Conservation (phyloP, 37 sponge, comb jelly and placozoan species). For the Eunapius fragilis region DNA sequence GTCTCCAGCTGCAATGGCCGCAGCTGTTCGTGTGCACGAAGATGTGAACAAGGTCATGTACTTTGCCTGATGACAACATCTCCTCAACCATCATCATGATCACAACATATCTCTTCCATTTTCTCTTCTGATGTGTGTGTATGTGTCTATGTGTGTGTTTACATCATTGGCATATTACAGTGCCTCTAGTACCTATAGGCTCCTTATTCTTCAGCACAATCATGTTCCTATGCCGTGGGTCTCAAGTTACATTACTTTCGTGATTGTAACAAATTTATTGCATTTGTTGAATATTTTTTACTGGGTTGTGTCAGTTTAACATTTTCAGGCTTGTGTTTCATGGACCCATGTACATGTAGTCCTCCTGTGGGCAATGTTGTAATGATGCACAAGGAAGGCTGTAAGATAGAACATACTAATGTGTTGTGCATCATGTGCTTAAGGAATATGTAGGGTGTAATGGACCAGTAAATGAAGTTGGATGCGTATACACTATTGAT, state of each 20-base stretch:
- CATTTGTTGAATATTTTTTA: not conserved
- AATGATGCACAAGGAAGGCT: too few relatives aligned
- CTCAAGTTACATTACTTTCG: not conserved
- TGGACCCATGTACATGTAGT: too few relatives aligned
- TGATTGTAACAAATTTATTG: not conserved
- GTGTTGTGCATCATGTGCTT: too few relatives aligned
- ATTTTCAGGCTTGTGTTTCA: too few relatives aligned
- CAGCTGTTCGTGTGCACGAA: conserved; percentile 79
- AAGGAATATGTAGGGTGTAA: too few relatives aligned
- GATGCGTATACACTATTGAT: too few relatives aligned
- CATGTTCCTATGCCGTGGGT: not conserved
- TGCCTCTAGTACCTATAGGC: not conserved
- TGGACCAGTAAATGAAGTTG: too few relatives aligned
- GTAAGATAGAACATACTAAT: too few relatives aligned
- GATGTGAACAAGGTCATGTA: conserved; percentile 88
- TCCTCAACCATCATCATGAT: not conserved
- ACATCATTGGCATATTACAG: not conserved
- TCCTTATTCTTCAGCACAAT: not conserved
- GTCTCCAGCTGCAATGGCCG: conserved; percentile 76
- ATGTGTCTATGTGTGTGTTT: not conserved
- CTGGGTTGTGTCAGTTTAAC: too few relatives aligned
- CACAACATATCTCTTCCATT: not conserved
- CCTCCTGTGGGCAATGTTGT: too few relatives aligned
- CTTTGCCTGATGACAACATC: conserved; percentile 58
- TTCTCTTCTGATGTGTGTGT: too few relatives aligned